Evolutionary conservation across 1,140 invertebrate species (phyloP), one percentile per base, ranked within the genome.

Genomic region (Psix sp.): DNA sequence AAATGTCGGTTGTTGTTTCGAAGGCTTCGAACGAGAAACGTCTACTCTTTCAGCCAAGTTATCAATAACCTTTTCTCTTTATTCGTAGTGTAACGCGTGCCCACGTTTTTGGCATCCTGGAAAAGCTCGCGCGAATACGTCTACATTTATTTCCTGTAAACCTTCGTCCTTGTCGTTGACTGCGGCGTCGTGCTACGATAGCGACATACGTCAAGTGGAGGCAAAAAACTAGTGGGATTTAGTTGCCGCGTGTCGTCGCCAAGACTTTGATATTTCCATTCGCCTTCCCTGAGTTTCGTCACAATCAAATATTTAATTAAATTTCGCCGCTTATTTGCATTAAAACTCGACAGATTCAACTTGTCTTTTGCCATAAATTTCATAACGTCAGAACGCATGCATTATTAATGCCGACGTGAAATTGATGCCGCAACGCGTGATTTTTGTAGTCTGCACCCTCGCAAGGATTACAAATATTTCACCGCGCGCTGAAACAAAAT

Each of bases 1-100:
- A 73, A 74, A 67, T 54, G 62, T 74, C 62, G 49, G 20, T 26
- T 42, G 49, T 57, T 68, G 57, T 63, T 40, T 43, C 38, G 71
- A 56, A 38, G 63, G 63, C 72, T 74, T 74, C 68, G 26, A 46
- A 36, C 63, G 46, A 74, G 62, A 65, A 74, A 74, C 68, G 63
- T 65, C 57, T 65, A 74, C 68, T 74, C 72, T 68, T 63, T 67
- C 62, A 57, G 36, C 46, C 45, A 45, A 63, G 63, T 68, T 67
- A 74, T 74, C 71, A 67, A 68, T 74, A 63, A 67, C 43, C 63
- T 67, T 48, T 59, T 73, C 56, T 54, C 42, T 62, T 42, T 36
- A 24, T 56, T 36, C 42, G 36, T 0, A 33, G 36, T 42, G 63
- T 51, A 43, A 52, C 48, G 56, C 40, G 46, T 52, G 46, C 65